These are phyloP conservation scores for Gadus macrocephalus DNA, from an alignment of 2,113 vertebrate genomes.

Conservation along the genomic window DNA sequence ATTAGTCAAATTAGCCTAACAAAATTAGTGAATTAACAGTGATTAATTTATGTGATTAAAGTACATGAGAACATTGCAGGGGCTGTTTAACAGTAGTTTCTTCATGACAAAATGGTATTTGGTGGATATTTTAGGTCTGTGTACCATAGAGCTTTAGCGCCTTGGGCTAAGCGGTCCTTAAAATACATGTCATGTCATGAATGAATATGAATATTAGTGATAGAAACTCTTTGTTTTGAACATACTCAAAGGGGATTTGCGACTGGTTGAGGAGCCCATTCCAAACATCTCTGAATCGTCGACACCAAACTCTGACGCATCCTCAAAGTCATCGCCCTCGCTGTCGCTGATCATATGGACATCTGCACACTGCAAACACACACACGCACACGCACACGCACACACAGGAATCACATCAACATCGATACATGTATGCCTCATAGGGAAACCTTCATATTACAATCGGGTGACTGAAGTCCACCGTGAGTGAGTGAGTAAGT, in stretches of 20 bases:
- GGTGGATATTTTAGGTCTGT: too few species aligned
- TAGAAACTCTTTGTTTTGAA: constrained; percentile 12
- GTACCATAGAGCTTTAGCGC: too few species aligned
- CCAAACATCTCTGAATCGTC: constrained; percentile 98
- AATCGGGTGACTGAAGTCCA: not conserved
- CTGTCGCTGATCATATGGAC: constrained; percentile 99
- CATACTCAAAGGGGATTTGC: constrained; percentile 98
- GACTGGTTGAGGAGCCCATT: constrained; percentile 84
- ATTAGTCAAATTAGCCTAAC: too few species aligned
- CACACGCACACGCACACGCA: not conserved
- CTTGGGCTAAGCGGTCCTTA: too few species aligned
- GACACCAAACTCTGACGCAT: constrained; percentile 95
- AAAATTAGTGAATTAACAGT: too few species aligned
- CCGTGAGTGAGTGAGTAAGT: not conserved
- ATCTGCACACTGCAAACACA: constrained; percentile 82
- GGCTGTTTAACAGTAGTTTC: too few species aligned
- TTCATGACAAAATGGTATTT: too few species aligned
- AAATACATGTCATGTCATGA: too few species aligned
- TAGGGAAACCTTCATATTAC: not conserved
- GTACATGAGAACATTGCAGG: too few species aligned
- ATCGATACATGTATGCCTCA: not conserved
- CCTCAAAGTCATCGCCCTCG: constrained; percentile 97
- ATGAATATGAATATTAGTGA: not conserved
- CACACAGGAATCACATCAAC: not conserved
- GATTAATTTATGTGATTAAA: too few species aligned